phyloP scores from a whole-genome alignment of 1,140 invertebrate species.

The Triops longicaudatus region DNA sequence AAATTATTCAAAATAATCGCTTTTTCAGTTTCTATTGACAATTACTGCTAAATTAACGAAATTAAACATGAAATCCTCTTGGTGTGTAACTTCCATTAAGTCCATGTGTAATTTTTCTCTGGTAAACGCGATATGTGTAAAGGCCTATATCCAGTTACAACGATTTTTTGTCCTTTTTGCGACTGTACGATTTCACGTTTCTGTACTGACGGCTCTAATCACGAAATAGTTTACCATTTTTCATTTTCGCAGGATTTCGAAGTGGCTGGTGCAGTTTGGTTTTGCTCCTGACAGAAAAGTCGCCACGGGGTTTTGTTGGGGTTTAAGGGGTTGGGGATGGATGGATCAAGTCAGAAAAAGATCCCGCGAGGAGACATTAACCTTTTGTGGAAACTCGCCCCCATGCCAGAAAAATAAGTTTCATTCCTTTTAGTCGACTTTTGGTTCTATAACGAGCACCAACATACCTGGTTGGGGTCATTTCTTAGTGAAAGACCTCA shows the following conservation, averaged over 20 bases:
- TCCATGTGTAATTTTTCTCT: no score
- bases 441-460: constrained; percentile 6
- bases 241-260: not conserved
- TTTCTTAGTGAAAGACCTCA: not conserved
- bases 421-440: not conserved
- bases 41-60: no score
- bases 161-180: no score
- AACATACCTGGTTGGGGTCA: constrained; percentile 7
- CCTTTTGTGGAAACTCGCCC: not conserved
- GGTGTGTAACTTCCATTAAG: no score
- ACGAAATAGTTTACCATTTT: no score
- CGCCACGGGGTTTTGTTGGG: not conserved
- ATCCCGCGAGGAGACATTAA: not conserved
- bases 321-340: not conserved
- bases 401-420: constrained; percentile 8
- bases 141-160: no score
- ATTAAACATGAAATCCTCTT: no score
- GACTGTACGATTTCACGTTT: no score
- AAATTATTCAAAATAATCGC: no score
- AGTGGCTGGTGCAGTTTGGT: not conserved
- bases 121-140: no score
- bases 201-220: no score
- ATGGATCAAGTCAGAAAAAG: not conserved
- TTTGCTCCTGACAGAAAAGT: not conserved
- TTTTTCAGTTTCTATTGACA: no score